Percentiles rank a stretch among this genome's conserved stretches.
Conservation (phyloP, 2,113 vertebrate genomes). For the Spizaetus ornatus region DNA sequence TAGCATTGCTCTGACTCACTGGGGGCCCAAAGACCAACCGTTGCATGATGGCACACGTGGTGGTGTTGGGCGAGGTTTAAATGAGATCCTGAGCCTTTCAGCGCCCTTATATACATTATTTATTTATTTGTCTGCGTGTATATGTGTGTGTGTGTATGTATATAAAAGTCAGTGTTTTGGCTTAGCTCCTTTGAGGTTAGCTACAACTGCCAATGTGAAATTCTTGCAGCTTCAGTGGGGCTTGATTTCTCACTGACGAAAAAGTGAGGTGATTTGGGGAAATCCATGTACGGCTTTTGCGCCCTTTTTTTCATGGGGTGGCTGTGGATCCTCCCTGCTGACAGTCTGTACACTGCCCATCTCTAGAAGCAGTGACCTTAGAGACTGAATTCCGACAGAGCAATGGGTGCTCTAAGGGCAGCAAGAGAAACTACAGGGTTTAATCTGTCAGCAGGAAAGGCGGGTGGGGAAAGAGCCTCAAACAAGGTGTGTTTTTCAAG, state of each 20-base stretch:
- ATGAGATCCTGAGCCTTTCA: background rate
- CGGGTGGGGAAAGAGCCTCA: background rate
- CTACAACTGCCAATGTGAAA: background rate
- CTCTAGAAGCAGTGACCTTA: background rate
- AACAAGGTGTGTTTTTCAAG: background rate
- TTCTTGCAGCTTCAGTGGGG: background rate
- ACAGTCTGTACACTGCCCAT: rapidly evolving
- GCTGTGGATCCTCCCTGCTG: background rate
- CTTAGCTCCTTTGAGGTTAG: background rate
- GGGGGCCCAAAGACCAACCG: background rate
- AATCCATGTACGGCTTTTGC: rapidly evolving
- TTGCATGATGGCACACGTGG: background rate
- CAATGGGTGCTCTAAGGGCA: background rate
- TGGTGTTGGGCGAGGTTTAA: background rate
- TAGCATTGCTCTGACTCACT: background rate
- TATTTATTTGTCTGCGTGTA: background rate
- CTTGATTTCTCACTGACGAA: background rate
- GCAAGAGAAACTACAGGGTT: background rate
- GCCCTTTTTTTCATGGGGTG: rapidly evolving
- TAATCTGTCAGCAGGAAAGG: background rate
- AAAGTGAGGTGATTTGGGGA: background rate
- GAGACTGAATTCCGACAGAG: background rate
- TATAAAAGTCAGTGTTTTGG: background rate
- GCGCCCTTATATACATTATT: background rate
- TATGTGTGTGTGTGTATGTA: rapidly evolving